Base-by-base conservation (phyloP, 2,113 vertebrate genomes). In the Melanerpes aurifrons region DNA sequence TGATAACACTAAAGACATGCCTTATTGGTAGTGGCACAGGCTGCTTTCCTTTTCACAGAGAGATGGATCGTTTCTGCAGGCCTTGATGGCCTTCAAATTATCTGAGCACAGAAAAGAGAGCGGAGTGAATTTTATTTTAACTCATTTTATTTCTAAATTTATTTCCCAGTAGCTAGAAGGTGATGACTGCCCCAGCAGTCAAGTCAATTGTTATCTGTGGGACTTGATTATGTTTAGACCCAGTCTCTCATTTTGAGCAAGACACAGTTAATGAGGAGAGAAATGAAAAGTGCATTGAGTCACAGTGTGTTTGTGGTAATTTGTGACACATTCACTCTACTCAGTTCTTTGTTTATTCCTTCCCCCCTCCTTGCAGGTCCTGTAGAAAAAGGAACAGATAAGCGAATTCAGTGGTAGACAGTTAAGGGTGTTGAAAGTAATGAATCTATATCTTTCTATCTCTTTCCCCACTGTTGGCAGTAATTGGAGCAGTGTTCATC, bases 401-500 rank as follows among this genome's bases (percentile, higher is more conserved):
- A 97, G 97, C 79, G 93, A 97, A 98, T 98, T 97, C 96, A 95
- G 92, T 92, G 93, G 96, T 96, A 97, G 97, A 97, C 97, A 97
- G 97, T 98, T 91, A 97, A 96, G 97, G 96, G 97, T 98, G 97
- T 97, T 98, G 97, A 98, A 97, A 97, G 97, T 98, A 98, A 98
- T 98, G 97, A 98, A 98, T 98, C 96, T 98, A 96, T 97, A 97
- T 97, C 97, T 97, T 95, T 97, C 95, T 97, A 94, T 97, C 95
- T 97, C 95, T 95, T 97, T 95, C 94, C 58, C 96, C 94, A 97
- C 98, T 98, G 97, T 98, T 96, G 97, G 96, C 96, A 98, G 96
- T 98, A 98, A 98, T 98, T 98, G 98, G 98, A 96, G 96, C 89
- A 96, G 95, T 93, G 97, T 98, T 98, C 97, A 97, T 97, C 97